phyloP scores from a whole-genome alignment of 2,797 vertebrate species.

The Natrix natrix region DNA sequence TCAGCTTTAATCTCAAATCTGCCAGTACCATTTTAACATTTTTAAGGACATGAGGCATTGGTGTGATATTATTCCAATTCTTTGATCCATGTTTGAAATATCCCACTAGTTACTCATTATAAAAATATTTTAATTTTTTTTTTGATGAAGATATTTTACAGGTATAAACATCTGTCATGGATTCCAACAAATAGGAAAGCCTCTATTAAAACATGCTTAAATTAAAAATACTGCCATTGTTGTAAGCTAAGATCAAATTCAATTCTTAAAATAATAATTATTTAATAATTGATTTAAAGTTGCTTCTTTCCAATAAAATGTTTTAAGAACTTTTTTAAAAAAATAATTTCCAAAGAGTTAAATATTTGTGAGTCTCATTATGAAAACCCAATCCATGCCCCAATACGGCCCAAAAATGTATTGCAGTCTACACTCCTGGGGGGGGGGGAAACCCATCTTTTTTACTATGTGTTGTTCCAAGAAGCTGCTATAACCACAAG shows the following conservation, averaged over 20 bases:
- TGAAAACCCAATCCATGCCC: background rate
- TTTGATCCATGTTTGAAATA: background rate
- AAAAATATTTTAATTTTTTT: background rate
- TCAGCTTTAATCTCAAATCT: background rate
- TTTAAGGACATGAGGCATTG: background rate
- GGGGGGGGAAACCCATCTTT: rapidly evolving
- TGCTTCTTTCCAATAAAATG: background rate
- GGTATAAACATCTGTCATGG: background rate
- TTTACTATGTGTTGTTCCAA: background rate
- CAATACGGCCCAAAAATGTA: background rate
- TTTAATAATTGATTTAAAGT: background rate
- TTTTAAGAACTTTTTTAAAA: background rate
- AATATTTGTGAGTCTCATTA: background rate
- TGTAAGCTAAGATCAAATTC: background rate
- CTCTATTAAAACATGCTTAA: background rate
- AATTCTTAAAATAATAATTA: background rate
- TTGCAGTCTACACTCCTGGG: background rate
- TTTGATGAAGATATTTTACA: background rate
- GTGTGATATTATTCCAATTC: background rate
- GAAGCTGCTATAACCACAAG: background rate
- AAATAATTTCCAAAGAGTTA: background rate
- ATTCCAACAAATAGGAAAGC: background rate
- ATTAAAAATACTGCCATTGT: background rate
- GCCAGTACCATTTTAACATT: background rate
- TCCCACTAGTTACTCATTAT: background rate